A percentile compares a stretch with the other conserved stretches of the same genome.
These are phyloP conservation scores for Microcebus jonahi DNA, from an alignment of 2,113 vertebrate species.

Conservation along the genomic window DNA sequence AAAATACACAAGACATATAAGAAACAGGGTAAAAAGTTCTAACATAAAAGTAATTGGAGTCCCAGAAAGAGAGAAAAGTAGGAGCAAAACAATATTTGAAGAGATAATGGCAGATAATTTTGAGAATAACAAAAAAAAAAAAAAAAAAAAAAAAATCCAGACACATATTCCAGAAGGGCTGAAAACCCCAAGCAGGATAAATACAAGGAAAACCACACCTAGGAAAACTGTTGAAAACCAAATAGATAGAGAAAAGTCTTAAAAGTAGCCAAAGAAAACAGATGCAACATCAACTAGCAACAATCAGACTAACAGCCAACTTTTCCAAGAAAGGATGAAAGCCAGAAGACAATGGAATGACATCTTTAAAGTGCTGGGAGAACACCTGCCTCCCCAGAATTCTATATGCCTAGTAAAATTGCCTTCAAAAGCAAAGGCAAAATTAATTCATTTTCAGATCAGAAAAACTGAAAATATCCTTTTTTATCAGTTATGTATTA, in stretches of 20 bases:
- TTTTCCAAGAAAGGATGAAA: background rate
- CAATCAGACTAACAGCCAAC: background rate
- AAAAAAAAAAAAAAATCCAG: background rate
- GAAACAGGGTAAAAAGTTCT: background rate
- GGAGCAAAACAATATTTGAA: background rate
- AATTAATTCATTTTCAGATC: background rate
- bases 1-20: background rate
- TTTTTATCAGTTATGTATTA: background rate
- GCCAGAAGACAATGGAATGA: background rate
- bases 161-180: background rate
- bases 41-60: background rate
- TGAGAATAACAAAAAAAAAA: conserved; percentile 15
- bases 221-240: background rate
- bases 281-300: background rate
- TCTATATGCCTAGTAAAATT: background rate
- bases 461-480: background rate
- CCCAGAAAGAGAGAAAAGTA: background rate
- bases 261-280: background rate
- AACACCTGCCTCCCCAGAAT: background rate
- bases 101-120: background rate
- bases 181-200: background rate
- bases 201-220: background rate
- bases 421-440: conserved; percentile 10
- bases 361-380: background rate
- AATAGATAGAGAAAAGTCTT: background rate